phyloP scores from a whole-genome alignment of 2,888 invertebrate genomes.

The Erebia palarica region DNA sequence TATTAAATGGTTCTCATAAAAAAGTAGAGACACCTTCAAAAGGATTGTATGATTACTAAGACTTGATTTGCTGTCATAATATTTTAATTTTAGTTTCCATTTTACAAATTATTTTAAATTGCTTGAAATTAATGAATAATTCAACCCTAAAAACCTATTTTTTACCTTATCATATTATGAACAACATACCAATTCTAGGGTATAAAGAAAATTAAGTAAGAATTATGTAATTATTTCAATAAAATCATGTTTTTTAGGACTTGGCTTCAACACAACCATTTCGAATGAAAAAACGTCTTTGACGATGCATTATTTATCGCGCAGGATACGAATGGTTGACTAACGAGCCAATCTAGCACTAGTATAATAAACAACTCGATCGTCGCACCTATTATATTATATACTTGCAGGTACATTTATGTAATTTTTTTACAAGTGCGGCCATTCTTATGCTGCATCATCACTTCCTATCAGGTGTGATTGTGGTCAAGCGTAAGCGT shows the following conservation, averaged over 20 bases:
- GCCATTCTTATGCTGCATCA: too few species aligned
- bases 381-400: too few species aligned
- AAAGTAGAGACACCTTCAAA: conserved; percentile 40
- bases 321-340: too few species aligned
- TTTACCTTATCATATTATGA: conserved; percentile 17
- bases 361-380: too few species aligned
- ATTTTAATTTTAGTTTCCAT: neutral
- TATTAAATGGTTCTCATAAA: neutral
- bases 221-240: neutral
- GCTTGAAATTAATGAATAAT: too few species aligned
- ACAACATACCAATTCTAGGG: neutral
- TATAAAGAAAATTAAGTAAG: neutral
- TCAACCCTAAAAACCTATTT: too few species aligned
- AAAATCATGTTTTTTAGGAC: conserved; percentile 5
- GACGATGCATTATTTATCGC: too few species aligned
- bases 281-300: neutral
- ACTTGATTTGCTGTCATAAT: conserved; percentile 21
- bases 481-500: too few species aligned
- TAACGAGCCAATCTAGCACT: too few species aligned
- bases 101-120: neutral
- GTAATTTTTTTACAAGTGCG: too few species aligned
- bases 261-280: conserved; percentile 5
- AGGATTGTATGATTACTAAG: conserved; percentile 36
- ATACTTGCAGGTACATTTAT: too few species aligned
- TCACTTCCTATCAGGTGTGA: too few species aligned